Conservation (phyloP, 2,888 invertebrate genomes). For the Synergus gifuensis region DNA sequence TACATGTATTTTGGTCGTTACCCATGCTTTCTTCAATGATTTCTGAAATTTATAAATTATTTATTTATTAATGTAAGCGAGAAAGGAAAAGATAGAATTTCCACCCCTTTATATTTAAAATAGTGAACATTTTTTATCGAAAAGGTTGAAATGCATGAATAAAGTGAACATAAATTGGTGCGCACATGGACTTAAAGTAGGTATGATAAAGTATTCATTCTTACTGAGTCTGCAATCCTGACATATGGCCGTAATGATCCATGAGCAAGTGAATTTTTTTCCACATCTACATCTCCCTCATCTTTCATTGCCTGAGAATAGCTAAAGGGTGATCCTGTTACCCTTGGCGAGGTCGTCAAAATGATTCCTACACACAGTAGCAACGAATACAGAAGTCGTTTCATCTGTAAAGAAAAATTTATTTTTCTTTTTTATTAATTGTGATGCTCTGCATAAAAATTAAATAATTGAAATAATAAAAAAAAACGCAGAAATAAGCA, state of each 20-base stretch:
- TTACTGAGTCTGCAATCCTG: not conserved
- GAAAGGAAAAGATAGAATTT: not conserved
- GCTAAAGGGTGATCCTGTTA: not conserved
- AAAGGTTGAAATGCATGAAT: not conserved
- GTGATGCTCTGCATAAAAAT: too few relatives aligned
- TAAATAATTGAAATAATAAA: too few relatives aligned
- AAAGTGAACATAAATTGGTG: not conserved
- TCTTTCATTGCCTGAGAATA: not conserved
- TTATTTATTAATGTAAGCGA: not conserved
- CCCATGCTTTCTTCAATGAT: conserved; percentile 22
- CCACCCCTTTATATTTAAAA: too few relatives aligned
- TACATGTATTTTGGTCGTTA: not conserved
- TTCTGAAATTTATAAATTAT: not conserved
- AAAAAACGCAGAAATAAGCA: too few relatives aligned
- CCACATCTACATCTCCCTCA: not conserved
- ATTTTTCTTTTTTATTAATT: not conserved
- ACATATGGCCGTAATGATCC: not conserved
- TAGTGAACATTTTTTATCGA: too few relatives aligned
- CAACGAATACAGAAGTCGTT: not conserved
- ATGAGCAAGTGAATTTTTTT: conserved; percentile 1
- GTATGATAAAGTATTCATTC: not conserved
- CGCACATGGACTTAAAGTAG: not conserved
- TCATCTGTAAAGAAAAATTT: not conserved
- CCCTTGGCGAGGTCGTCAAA: not conserved
- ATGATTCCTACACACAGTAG: not conserved